Percentiles rank a stretch among this genome's conserved stretches.
Evolutionary conservation across 2,113 vertebrate genomes (phyloP).

Genomic region (Stigmatopora nigra): DNA sequence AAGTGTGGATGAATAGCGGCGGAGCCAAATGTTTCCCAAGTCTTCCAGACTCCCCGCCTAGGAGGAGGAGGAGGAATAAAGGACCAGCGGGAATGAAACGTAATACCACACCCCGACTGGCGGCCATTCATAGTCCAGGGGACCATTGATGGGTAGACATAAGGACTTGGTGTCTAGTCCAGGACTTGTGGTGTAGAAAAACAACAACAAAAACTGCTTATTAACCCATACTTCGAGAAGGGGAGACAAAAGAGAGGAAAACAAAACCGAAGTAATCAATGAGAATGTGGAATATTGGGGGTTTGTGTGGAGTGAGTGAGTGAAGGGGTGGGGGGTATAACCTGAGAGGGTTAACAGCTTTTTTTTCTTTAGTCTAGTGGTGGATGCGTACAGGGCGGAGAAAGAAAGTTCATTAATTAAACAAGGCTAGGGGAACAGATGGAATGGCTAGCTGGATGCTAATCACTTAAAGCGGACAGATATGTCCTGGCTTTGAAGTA

Average conservation of each 20-base stretch:
- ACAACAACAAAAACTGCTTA: conserved; percentile 60
- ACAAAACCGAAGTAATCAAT: conserved; percentile 73
- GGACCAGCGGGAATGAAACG: conserved; percentile 49
- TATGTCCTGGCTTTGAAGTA: conserved; percentile 60
- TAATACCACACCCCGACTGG: conserved; percentile 33
- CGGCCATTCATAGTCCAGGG: conserved; percentile 43
- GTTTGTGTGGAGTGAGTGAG: conserved; percentile 5
- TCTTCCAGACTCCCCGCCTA: conserved; percentile 42
- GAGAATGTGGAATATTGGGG: no score
- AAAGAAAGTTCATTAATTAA: conserved; percentile 97
- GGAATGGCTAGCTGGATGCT: conserved; percentile 88
- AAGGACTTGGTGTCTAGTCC: conserved; percentile 51
- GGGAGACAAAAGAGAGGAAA: conserved; percentile 54
- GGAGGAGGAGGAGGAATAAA: conserved; percentile 46
- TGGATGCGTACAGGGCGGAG: conserved; percentile 70
- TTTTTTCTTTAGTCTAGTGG: conserved; percentile 69
- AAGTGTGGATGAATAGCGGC: conserved; percentile 42
- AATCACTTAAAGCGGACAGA: conserved; percentile 85
- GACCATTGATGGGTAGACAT: conserved; percentile 22
- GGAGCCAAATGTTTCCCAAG: conserved; percentile 41
- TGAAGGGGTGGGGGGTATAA: conserved; percentile 63
- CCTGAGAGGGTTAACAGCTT: conserved; percentile 78
- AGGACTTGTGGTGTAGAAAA: conserved; percentile 41
- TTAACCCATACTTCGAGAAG: conserved; percentile 66
- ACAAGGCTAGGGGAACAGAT: conserved; percentile 88